These are phyloP conservation scores for Anabacerthia variegaticeps DNA, from an alignment of 2,797 vertebrate species.

Conservation along the genomic window DNA sequence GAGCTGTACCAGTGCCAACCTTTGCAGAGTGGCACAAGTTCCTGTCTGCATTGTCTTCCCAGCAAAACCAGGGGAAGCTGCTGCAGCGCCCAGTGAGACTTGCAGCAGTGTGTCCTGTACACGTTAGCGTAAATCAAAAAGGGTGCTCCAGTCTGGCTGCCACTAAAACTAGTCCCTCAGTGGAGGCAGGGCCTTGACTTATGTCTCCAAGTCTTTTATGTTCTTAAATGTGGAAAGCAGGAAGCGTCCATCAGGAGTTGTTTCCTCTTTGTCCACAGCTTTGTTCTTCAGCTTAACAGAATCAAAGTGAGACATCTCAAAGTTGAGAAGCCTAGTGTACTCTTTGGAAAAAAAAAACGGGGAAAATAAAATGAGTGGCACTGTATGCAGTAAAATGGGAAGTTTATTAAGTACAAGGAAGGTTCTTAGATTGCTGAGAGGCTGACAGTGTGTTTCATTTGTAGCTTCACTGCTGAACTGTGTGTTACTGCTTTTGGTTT, in stretches of 20 bases:
- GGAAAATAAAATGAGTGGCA: neutral
- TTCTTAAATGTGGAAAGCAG: neutral
- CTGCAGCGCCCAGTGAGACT: neutral
- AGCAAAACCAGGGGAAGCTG: neutral
- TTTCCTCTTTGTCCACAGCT: neutral
- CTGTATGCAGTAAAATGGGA: neutral
- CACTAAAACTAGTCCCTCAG: neutral
- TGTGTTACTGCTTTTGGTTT: neutral
- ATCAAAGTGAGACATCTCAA: neutral
- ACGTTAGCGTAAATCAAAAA: neutral
- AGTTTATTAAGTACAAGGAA: neutral
- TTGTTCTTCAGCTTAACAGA: neutral
- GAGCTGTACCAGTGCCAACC: neutral
- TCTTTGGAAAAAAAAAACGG: neutral
- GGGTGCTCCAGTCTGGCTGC: neutral
- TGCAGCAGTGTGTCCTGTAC: neutral
- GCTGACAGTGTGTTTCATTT: neutral
- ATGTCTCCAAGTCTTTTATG: neutral
- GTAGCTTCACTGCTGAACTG: neutral
- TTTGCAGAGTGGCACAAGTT: neutral
- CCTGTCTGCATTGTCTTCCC: neutral
- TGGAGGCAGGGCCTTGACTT: neutral
- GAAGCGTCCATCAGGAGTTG: neutral
- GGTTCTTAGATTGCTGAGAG: neutral
- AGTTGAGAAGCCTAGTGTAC: neutral